phyloP scores from a whole-genome alignment of 1,140 invertebrate genomes.

The Notospermus geniculatus region DNA sequence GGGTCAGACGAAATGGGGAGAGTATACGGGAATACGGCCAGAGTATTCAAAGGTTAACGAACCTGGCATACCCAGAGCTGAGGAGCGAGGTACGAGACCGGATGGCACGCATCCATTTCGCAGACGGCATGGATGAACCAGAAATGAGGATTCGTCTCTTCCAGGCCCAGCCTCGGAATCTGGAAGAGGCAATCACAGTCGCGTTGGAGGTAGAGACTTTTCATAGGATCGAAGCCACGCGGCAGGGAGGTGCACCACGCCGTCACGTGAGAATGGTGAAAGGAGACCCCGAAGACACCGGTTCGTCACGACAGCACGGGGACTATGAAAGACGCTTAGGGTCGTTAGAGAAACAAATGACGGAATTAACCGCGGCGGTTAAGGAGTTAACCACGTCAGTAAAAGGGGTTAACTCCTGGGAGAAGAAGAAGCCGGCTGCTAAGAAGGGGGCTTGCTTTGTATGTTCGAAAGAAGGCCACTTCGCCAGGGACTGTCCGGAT shows the following conservation, averaged over 20 bases:
- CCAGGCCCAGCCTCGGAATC: conserved; percentile 16
- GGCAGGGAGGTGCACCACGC: not conserved
- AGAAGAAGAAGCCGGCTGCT: not conserved
- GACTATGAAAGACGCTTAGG: not conserved
- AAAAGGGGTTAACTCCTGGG: not conserved
- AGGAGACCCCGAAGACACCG: not conserved
- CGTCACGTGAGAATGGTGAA: not conserved
- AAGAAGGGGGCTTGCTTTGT: not conserved
- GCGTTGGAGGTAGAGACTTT: conserved; percentile 25
- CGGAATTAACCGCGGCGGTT: not conserved
- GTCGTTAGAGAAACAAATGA: not conserved
- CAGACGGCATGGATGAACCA: conserved; percentile 17
- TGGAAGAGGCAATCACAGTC: conserved; percentile 23
- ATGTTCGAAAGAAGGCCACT: not conserved
- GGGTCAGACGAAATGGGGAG: conserved; percentile 7
- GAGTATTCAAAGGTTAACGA: conserved; percentile 13
- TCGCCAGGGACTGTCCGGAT: not conserved
- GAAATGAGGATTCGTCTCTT: conserved; percentile 19
- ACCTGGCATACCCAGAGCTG: conserved; percentile 17
- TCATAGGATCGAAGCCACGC: too few relatives aligned
- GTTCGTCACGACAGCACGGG: not conserved
- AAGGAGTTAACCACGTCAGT: not conserved
- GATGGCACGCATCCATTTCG: conserved; percentile 23
- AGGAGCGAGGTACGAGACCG: conserved; percentile 22
- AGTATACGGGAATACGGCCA: conserved; percentile 16